A percentile compares a stretch with the other conserved stretches of the same genome.
Conservation (phyloP, 2,797 vertebrate genomes). For the Enteromius argenteus region DNA sequence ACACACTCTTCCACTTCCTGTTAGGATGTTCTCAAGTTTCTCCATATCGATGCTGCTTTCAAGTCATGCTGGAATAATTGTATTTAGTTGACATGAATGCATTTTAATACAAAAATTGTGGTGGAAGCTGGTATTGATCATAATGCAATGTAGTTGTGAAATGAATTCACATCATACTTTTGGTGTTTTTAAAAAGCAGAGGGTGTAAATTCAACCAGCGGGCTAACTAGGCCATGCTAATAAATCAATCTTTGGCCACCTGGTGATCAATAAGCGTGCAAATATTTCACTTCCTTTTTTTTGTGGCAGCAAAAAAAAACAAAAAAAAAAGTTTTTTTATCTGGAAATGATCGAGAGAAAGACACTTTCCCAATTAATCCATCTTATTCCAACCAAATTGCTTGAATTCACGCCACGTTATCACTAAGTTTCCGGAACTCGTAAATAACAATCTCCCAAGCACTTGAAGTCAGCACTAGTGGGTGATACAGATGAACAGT, state of each 20-base stretch:
- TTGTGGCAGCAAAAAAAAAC: neutral
- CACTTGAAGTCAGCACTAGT: neutral
- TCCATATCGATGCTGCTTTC: neutral
- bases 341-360: too few species aligned
- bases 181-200: neutral
- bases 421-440: neutral
- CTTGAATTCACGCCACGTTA: too few species aligned
- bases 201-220: neutral
- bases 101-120: neutral
- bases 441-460: neutral
- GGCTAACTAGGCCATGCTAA: neutral
- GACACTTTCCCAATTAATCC: neutral
- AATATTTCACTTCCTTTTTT: neutral
- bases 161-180: neutral
- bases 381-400: neutral
- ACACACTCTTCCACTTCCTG: neutral
- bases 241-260: neutral
- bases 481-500: slow-evolving; percentile 1
- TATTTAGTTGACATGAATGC: neutral
- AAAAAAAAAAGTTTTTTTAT: neutral
- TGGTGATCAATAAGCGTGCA: neutral
- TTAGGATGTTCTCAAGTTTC: neutral
- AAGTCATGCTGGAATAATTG: neutral
- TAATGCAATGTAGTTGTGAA: neutral
- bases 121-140: neutral